Evolutionary conservation across 1,140 invertebrate species (phyloP).

Genomic region (Leptoteleia sp.): DNA sequence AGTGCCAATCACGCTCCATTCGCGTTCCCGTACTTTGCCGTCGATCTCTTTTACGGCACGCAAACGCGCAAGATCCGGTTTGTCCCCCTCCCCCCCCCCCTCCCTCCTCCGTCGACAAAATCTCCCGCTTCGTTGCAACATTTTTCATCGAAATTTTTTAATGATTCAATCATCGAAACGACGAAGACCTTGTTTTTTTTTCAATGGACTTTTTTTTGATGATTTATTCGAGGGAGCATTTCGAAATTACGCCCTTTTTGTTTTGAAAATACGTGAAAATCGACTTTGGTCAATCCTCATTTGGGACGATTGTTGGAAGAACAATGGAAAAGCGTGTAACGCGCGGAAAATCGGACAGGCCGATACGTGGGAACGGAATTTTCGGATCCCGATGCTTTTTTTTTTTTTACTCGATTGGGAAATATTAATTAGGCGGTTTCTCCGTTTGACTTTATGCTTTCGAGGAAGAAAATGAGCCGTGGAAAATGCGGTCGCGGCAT

Average conservation of each 20-base stretch:
- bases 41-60: conserved; percentile 29
- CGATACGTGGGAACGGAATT: too few relatives aligned
- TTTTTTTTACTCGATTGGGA: conserved; percentile 21
- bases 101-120: conserved; percentile 1
- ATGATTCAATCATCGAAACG: background rate
- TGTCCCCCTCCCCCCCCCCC: too few relatives aligned
- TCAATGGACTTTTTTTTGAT: too few relatives aligned
- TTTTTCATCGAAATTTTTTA: too few relatives aligned
- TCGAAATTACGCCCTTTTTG: conserved; percentile 15
- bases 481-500: background rate
- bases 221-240: too few relatives aligned
- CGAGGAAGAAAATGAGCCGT: background rate
- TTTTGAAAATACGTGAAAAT: too few relatives aligned
- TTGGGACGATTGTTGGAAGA: conserved; percentile 8
- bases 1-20: conserved; percentile 24
- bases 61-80: conserved; percentile 34
- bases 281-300: background rate
- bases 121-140: too few relatives aligned
- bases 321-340: conserved; percentile 33
- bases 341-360: conserved; percentile 34
- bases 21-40: conserved; percentile 26
- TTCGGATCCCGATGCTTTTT: too few relatives aligned
- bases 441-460: background rate
- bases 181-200: too few relatives aligned
- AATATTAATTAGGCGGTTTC: conserved; percentile 17